Base-by-base conservation (phyloP, 2,113 vertebrate genomes). In the Petroica traversi region DNA sequence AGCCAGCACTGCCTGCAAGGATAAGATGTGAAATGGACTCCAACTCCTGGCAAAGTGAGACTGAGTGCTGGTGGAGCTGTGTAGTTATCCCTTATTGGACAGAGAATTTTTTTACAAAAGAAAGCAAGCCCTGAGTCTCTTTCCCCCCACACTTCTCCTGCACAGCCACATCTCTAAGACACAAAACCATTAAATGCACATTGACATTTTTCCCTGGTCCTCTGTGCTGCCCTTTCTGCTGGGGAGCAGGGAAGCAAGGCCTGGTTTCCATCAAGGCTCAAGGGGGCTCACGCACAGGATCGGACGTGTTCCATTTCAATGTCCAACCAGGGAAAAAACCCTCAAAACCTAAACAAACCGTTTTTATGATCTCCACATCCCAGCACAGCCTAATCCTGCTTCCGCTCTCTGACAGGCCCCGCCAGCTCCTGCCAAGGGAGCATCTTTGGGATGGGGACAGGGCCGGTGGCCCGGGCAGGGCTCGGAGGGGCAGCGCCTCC, bases 301-400 rank as follows among this genome's bases (percentile, higher is more conserved):
- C n/a, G 62, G 87, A 89, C 82, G 36, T 89, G 94, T 96, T 96
- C 93, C 63, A 78, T 91, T 95, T 96, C 96, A 95, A 74, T 31
- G 93, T 94, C 91, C 88, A 85, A 66, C 77, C 71, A 29, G 41
- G 8, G 34, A 68, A 85, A 84, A 88, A 72, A 31, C 1, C 8
- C 22, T 46, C 49, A 19, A 58, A 85, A 33, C 74, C 77, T 79
- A 92, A 94, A 78, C 91, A 92, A 92, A 71, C 48, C 67, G 4
- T 75, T 94, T 91, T 93, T 87, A 80, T 46, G 63, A 92, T 84
- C 88, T 87, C 48, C 82, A 55, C 72, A 38, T 90, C 87, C 74
- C 89, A 58, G 82, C 46, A 8, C 67, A 80, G 74, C 71, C 29
- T 31, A 69, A 76, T 87, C 89, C 83, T 1, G 5, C 84, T 91